Percentiles rank a stretch among this genome's conserved stretches.
Conservation (phyloP, 1,140 invertebrate species). For the Tetragonula clypearis region DNA sequence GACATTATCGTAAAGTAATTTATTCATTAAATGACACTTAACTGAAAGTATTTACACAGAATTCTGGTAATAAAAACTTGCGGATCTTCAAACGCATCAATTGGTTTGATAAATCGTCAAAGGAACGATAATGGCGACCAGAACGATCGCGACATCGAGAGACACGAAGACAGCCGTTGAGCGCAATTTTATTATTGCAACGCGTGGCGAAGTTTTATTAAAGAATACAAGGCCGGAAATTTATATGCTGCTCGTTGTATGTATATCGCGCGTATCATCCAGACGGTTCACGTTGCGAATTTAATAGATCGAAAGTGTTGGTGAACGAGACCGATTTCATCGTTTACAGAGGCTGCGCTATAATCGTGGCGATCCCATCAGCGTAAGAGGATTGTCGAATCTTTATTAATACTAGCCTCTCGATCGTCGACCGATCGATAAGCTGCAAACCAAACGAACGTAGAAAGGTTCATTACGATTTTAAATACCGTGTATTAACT, state of each 20-base stretch:
- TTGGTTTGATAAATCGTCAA: neutral
- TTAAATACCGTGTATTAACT: neutral
- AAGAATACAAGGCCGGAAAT: conserved; percentile 49
- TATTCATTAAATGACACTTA: neutral
- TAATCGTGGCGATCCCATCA: conserved; percentile 56
- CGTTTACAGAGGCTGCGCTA: conserved; percentile 49
- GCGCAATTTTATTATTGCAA: conserved; percentile 51
- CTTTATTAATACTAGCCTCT: conserved; percentile 45
- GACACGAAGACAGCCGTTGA: neutral
- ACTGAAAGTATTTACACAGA: neutral
- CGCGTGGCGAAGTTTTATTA: conserved; percentile 48
- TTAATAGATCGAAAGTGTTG: conserved; percentile 51
- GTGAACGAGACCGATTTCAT: conserved; percentile 49
- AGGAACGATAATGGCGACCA: neutral
- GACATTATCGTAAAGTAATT: too few species aligned
- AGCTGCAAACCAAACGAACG: neutral
- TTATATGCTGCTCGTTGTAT: conserved; percentile 39
- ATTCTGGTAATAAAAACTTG: too few species aligned
- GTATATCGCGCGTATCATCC: conserved; percentile 55
- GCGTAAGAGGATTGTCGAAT: conserved; percentile 52
- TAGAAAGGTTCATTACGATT: neutral
- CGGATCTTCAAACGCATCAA: neutral
- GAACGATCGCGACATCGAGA: neutral
- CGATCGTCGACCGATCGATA: neutral
- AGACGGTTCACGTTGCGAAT: conserved; percentile 27